Base-by-base conservation (phyloP, 2,888 invertebrate species). In the Nycteola revayana region DNA sequence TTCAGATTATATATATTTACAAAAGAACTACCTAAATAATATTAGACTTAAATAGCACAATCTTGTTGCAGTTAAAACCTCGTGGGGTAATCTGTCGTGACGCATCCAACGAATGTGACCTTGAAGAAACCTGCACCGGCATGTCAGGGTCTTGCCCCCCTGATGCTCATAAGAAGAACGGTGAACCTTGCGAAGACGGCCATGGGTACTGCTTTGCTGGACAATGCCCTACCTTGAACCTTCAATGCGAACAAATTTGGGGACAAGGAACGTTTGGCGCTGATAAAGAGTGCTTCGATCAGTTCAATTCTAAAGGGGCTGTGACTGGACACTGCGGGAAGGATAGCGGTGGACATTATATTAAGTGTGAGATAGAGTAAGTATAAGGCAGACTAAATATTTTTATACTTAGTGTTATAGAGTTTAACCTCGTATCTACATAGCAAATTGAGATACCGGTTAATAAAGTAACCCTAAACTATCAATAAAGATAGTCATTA, bases 241-340 rank as follows among this genome's bases (percentile, higher is more conserved):
- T 94, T 24, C 98, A 99, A 79, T 99, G 99, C 75, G 94, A 95
- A 72, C 91, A 92, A 50, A 95, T 99, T 57, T 99, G 99, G 99
- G 98, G 98, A 10, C 92, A 93, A 56, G 95, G 95, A 7, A 94
- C 96, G 0, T 85, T 91, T 26, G 93, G 94, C 0, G 97, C 95
- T 1, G 96, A 97, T 70, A 91, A 91, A 46, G 93, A 95, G 63
- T 99, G 98, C 86, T 98, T 95, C 80, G 96, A 97, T 47, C 95
- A 97, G 80, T 98, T 97, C 88, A 99, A 99, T 80, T 94, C 96
- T 0, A 96, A 98, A 68, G 99, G 99, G 7, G 95, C 96, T 28
- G 95, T 96, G 54, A 97, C 95, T 57, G 99, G 99, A 0, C 98
- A 99, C 77, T 99, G 99, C 75, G 99, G 99, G 25, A 93, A 93